Evolutionary conservation across 2,113 vertebrate species (phyloP), one percentile per base, ranked within the genome.

Genomic region (Dicrurus megarhynchus): DNA sequence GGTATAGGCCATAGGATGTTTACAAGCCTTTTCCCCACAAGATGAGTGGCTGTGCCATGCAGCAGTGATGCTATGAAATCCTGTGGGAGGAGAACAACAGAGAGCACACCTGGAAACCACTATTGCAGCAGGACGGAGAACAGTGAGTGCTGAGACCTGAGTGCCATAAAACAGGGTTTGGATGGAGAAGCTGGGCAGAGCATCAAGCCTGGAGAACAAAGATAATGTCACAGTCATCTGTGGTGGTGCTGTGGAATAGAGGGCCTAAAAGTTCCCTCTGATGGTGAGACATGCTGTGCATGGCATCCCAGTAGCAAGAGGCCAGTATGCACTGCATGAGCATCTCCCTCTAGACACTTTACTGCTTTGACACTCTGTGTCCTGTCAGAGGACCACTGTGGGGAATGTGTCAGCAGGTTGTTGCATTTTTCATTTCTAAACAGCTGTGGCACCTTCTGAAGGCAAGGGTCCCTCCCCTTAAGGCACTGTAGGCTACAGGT

Each of bases 271-370:
- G 67, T 15, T 16, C 24, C 33, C 32, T 73, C n/a, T 57, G 14
- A 2, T 7, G 56, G 28, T 0, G 1, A 49, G 56, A 49, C 0
- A 0, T 23, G 75, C 44, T 42, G 16, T 23, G 12, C 1, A 3
- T 20, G 74, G n/a, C 52, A 33, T 18, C 37, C 56, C 35, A 49
- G 47, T 28, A 59, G 46, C 44, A 50, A n/a, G 42, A 17, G 41
- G 35, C 14, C 1, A 3, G 3, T 65, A 81, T 3, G 1, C 22
- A 8, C 13, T 22, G 26, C 33, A 10, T 3, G 27, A 78, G 33
- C 56, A 16, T 52, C 30, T 67, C 27, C 4, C 33, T 30, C 50
- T 7, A 69, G 33, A 35, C 16, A 2, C 27, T 61, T 68, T 42
- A 13, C 27, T 55, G 44, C 56, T 84, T 28, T 46, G 64, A 9